phyloP scores from a whole-genome alignment of 2,888 invertebrate species.

The Drosophila ezoana region DNA sequence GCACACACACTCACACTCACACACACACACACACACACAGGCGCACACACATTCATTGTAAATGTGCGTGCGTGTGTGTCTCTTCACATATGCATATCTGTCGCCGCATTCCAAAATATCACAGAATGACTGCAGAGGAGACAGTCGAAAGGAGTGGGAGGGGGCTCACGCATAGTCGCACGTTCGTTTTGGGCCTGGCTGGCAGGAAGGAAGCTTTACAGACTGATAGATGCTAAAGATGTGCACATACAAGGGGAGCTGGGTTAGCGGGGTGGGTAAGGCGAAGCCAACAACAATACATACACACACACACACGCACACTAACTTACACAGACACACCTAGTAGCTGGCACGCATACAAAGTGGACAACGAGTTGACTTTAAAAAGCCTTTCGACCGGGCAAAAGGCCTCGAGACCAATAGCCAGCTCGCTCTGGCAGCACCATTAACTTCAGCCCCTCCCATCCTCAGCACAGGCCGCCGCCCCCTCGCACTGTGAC shows the following conservation, averaged over 20 bases:
- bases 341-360: slow-evolving; percentile 70
- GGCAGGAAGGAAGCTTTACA: slow-evolving; percentile 78
- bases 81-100: slow-evolving; percentile 74
- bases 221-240: slow-evolving; percentile 79
- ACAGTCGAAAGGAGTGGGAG: neutral
- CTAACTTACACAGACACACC: neutral
- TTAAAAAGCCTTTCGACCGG: slow-evolving; percentile 63
- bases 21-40: slow-evolving; percentile 7
- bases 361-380: slow-evolving; percentile 74
- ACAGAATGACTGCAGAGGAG: slow-evolving; percentile 20
- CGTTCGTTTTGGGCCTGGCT: slow-evolving; percentile 55
- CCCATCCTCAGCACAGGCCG: neutral
- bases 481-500: slow-evolving; percentile 59
- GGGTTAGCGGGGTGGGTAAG: neutral
- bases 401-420: slow-evolving; percentile 34
- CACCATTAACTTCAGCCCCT: no score
- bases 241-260: slow-evolving; percentile 38
- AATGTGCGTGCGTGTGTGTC: slow-evolving; percentile 15
- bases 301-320: slow-evolving; percentile 16
- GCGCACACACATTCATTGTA: slow-evolving; percentile 30
- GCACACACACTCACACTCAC: slow-evolving; percentile 41
- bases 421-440: no score
- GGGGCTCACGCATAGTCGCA: slow-evolving; percentile 68
- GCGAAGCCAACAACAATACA: slow-evolving; percentile 10
- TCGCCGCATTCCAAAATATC: slow-evolving; percentile 77